phyloP scores from a whole-genome alignment of 2,888 invertebrate genomes.

The Nymphalis polychloros region DNA sequence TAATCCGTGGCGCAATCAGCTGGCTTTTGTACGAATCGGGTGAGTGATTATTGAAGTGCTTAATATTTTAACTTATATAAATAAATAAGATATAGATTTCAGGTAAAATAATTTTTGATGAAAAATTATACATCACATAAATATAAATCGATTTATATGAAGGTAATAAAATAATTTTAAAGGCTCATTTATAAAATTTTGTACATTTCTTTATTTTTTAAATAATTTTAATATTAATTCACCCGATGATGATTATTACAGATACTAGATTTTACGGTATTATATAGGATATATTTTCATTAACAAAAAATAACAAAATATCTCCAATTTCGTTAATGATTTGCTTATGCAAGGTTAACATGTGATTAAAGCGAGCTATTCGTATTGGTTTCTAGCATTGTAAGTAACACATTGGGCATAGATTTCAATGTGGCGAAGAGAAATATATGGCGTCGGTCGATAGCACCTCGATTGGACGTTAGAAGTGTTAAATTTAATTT shows the following conservation, averaged over 20 bases:
- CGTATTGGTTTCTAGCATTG: not conserved
- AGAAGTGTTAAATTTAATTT: conserved; percentile 38
- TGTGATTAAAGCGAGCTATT: not conserved
- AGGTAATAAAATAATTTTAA: no score
- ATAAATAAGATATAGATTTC: not conserved
- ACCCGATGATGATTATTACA: no score
- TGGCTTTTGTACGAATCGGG: conserved; percentile 55
- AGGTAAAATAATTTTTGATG: no score
- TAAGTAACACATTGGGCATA: conserved; percentile 18
- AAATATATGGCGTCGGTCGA: conserved; percentile 33
- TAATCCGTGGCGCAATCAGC: conserved; percentile 58
- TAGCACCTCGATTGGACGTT: conserved; percentile 34
- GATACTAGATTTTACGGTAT: no score
- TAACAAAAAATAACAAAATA: no score
- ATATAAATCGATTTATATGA: no score
- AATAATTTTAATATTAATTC: no score
- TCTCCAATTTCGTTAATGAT: no score
- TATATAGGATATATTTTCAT: no score
- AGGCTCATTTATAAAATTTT: no score
- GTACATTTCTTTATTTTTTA: no score
- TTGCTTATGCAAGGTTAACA: not conserved
- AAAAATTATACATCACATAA: no score
- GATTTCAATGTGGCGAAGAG: conserved; percentile 31
- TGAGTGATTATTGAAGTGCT: conserved; percentile 41
- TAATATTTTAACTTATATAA: conserved; percentile 4